Evolutionary conservation across 64 coral and sea anemone genomes (phyloP).

Genomic region (Acropora tenuis): DNA sequence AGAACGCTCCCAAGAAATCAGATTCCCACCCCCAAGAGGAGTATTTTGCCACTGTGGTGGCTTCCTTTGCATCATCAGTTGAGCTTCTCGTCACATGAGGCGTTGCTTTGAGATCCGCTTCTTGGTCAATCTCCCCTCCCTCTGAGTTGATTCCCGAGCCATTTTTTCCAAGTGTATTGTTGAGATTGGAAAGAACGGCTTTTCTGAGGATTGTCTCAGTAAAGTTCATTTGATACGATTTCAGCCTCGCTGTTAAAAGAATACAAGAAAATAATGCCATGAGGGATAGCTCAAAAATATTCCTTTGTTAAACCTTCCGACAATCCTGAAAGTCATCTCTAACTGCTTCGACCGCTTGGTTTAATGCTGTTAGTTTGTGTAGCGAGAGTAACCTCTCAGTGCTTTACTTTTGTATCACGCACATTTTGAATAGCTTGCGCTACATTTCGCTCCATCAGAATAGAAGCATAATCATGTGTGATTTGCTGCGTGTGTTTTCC

Average conservation of each 20-base stretch:
- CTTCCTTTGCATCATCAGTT: background rate
- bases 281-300: background rate
- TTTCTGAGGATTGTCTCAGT: background rate
- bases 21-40: background rate
- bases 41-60: background rate
- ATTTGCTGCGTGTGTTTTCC: no score
- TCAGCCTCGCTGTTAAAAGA: background rate
- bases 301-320: no score
- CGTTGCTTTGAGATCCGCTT: background rate
- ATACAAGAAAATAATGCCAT: background rate
- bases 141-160: background rate
- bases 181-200: background rate
- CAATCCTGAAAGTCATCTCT: no score
- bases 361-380: no score
- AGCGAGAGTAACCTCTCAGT: no score
- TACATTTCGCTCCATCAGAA: no score
- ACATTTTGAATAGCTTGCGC: no score
- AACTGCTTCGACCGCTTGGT: no score
- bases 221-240: conserved; percentile 36
- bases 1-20: background rate
- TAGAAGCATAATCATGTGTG: no score
- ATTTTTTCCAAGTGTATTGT: background rate
- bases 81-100: background rate
- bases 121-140: no score
- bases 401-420: no score